Percentiles rank a stretch among this genome's conserved stretches.
phyloP scores from a whole-genome alignment of 2,113 vertebrate genomes.

The Paradoxurus hermaphroditus region DNA sequence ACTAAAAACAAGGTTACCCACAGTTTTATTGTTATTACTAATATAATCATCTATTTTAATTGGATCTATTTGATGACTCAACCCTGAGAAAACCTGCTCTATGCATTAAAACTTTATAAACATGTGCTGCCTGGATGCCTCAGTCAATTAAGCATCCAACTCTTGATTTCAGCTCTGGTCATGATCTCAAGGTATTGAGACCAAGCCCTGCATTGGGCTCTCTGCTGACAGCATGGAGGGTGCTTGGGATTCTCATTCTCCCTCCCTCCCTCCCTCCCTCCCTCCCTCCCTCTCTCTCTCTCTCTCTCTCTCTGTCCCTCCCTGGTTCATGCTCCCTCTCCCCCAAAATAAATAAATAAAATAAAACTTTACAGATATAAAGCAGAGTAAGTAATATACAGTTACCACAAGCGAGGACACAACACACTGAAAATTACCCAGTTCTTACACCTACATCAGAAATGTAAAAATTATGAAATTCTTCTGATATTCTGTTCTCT shows the following conservation, averaged over 20 bases:
- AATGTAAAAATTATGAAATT: background rate
- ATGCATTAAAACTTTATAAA: background rate
- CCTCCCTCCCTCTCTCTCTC: too few relatives aligned
- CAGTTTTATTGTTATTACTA: background rate
- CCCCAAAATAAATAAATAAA: too few relatives aligned
- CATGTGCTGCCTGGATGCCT: background rate
- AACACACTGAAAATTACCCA: background rate
- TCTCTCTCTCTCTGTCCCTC: too few relatives aligned
- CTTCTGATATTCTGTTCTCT: background rate
- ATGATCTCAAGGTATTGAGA: too few relatives aligned
- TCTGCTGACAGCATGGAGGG: too few relatives aligned
- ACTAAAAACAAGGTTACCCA: background rate
- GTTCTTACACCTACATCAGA: background rate
- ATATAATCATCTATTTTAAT: background rate
- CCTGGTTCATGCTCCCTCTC: too few relatives aligned
- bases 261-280: too few relatives aligned
- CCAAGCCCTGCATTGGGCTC: too few relatives aligned
- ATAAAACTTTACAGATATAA: background rate
- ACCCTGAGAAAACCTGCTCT: background rate
- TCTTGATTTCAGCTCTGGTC: too few relatives aligned
- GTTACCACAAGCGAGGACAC: background rate
- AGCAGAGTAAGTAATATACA: background rate
- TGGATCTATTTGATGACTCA: background rate
- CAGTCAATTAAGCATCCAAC: too few relatives aligned
- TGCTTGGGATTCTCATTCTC: too few relatives aligned